Conservation (phyloP, 2,888 invertebrate genomes). For the Napeogenes inachia region DNA sequence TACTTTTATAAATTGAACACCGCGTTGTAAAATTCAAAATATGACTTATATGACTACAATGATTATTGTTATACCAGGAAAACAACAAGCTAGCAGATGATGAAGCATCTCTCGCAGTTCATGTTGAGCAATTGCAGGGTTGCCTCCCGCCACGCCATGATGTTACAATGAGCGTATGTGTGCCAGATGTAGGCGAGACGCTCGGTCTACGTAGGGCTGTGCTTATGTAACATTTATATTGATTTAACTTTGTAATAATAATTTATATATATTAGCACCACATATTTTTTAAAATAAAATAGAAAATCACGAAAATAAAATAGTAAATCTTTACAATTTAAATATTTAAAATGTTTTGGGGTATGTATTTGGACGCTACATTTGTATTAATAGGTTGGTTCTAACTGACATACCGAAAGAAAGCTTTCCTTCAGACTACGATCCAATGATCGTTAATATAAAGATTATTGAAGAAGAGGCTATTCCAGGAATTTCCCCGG, state of each 20-base stretch:
- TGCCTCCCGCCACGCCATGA: conserved; percentile 33
- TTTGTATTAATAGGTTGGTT: conserved; percentile 47
- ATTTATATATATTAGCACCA: no score
- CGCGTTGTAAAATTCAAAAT: no score
- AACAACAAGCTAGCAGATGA: neutral
- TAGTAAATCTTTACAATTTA: no score
- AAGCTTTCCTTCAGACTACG: conserved; percentile 44
- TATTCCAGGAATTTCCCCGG: conserved; percentile 37
- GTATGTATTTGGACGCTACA: neutral
- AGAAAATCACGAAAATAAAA: no score
- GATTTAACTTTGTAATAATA: neutral
- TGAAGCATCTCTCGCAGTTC: conserved; percentile 22
- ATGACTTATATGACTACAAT: no score
- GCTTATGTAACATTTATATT: conserved; percentile 41
- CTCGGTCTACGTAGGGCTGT: conserved; percentile 49
- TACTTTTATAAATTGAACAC: no score
- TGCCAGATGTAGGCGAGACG: conserved; percentile 42
- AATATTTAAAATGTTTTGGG: neutral
- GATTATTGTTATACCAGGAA: neutral
- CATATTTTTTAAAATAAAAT: no score
- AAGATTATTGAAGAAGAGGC: conserved; percentile 35
- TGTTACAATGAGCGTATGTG: conserved; percentile 36
- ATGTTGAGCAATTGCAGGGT: conserved; percentile 39
- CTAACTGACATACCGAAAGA: conserved; percentile 52
- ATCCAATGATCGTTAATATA: conserved; percentile 43